Evolutionary conservation across 1,140 invertebrate genomes (phyloP).

Genomic region (Papilio xuthus): DNA sequence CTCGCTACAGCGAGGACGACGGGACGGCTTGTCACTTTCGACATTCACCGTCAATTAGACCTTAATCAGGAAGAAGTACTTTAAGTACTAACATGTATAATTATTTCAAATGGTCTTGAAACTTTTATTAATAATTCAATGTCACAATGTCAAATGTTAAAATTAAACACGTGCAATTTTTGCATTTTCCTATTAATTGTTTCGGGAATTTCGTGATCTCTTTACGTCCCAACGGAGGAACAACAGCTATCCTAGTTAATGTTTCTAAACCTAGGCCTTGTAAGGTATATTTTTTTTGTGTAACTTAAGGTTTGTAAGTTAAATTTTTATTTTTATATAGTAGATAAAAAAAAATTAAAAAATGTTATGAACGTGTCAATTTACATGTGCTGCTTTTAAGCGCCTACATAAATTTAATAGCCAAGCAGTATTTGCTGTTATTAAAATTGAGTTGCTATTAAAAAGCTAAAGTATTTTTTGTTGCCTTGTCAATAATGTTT

Average conservation of each 20-base stretch:
- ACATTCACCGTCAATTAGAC: conserved; percentile 52
- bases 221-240: too few species aligned
- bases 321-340: too few species aligned
- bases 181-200: not conserved
- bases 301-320: not conserved
- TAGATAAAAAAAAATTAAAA: too few species aligned
- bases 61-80: conserved; percentile 51
- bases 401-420: not conserved
- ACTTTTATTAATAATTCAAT: conserved; percentile 17
- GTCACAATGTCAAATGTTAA: not conserved
- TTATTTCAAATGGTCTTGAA: conserved; percentile 15
- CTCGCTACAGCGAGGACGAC: conserved; percentile 56
- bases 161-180: not conserved
- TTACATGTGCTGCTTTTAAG: not conserved
- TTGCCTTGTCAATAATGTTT: too few species aligned
- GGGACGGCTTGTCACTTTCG: conserved; percentile 55
- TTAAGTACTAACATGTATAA: conserved; percentile 2
- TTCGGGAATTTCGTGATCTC: not conserved
- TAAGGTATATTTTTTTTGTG: not conserved
- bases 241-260: not conserved
- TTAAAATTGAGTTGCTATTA: not conserved
- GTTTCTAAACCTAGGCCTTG: not conserved
- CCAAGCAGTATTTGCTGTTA: not conserved
- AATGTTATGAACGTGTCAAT: not conserved
- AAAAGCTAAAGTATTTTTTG: too few species aligned